Conservation (phyloP, 1,140 invertebrate genomes). For the Cherax destructor region DNA sequence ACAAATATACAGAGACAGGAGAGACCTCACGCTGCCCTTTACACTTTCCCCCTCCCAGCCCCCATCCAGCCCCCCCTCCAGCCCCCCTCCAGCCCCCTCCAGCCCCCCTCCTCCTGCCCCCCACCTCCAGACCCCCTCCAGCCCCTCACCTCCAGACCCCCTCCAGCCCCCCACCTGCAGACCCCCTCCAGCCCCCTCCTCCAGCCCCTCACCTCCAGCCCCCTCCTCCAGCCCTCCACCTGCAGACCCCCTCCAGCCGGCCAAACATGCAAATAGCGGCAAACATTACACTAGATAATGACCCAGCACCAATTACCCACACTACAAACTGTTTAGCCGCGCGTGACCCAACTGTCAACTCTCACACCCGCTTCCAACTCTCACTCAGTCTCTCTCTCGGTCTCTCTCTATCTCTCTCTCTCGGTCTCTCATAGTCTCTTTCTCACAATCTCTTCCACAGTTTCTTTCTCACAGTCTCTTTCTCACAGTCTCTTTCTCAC, state of each 20-base stretch:
- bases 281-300: slow-evolving; percentile 55
- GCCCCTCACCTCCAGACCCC: too few relatives aligned
- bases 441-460: background rate
- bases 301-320: slow-evolving; percentile 29
- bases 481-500: background rate
- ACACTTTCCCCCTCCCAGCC: too few relatives aligned
- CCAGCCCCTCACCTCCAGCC: background rate
- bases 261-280: slow-evolving; percentile 56
- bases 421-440: slow-evolving; percentile 5
- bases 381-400: background rate
- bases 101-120: background rate
- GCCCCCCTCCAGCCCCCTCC: too few relatives aligned
- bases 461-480: background rate
- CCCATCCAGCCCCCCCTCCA: too few relatives aligned
- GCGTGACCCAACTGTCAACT: slow-evolving; percentile 31
- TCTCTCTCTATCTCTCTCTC: slow-evolving; percentile 28
- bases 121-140: too few relatives aligned
- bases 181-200: background rate
- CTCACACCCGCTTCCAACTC: slow-evolving; percentile 10
- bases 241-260: slow-evolving; percentile 1
- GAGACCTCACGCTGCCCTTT: too few relatives aligned
- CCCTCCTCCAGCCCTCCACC: background rate
- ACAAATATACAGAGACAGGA: too few relatives aligned
- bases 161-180: background rate
- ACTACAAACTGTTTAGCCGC: slow-evolving; percentile 45